A percentile compares a stretch with the other conserved stretches of the same genome.
Conservation (phyloP, 2,888 invertebrate genomes). For the Ennomos fuscantarius region DNA sequence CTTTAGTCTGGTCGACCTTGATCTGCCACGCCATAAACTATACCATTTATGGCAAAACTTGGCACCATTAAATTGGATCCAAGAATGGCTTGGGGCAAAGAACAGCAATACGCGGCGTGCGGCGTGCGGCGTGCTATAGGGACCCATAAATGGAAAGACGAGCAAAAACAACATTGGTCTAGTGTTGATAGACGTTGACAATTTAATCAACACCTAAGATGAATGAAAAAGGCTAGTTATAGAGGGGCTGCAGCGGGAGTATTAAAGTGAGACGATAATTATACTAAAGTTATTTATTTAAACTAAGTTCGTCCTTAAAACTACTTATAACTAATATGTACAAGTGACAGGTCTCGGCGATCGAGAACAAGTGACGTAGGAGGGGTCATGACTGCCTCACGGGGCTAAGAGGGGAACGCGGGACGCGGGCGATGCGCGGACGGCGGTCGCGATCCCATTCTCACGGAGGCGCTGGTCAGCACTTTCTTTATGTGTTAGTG, state of each 20-base stretch:
- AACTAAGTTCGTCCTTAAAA: too few species aligned
- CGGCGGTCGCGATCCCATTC: too few species aligned
- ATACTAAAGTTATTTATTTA: too few species aligned
- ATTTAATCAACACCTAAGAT: slow-evolving; percentile 34
- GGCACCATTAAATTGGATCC: slow-evolving; percentile 22
- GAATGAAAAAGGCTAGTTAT: not conserved
- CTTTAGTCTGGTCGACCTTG: slow-evolving; percentile 4
- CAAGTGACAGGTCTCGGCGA: too few species aligned
- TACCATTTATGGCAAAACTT: slow-evolving; percentile 15
- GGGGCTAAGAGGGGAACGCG: too few species aligned
- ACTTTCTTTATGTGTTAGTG: too few species aligned
- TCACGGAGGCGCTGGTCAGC: too few species aligned
- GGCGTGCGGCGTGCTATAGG: slow-evolving; percentile 30
- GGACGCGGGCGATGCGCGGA: too few species aligned
- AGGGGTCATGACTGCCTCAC: too few species aligned
- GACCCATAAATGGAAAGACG: slow-evolving; percentile 8
- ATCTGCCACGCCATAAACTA: slow-evolving; percentile 6
- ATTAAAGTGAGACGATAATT: too few species aligned
- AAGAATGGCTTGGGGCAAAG: slow-evolving; percentile 16
- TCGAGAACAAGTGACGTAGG: too few species aligned
- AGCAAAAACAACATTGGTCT: slow-evolving; percentile 14
- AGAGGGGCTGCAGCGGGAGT: not conserved
- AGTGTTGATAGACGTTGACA: slow-evolving; percentile 34
- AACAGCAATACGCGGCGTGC: slow-evolving; percentile 28
- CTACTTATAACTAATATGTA: too few species aligned